phyloP scores from a whole-genome alignment of 2,797 vertebrate genomes.

The Phataginus tetradactyla region DNA sequence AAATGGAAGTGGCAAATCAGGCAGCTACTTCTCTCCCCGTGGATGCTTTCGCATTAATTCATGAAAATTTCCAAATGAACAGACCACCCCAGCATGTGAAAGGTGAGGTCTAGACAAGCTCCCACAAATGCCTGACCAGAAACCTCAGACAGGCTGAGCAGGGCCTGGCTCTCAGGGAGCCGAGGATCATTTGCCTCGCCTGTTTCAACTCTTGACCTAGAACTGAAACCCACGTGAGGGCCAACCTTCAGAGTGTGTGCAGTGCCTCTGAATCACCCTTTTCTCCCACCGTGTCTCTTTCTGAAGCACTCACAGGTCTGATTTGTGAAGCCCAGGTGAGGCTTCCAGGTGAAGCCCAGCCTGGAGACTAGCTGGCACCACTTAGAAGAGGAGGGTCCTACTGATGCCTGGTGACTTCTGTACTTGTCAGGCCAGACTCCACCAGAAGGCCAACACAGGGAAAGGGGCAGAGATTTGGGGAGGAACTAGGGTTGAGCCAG shows the following conservation, averaged over 20 bases:
- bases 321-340: background rate
- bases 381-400: background rate
- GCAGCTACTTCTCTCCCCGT: background rate
- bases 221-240: constrained; percentile 64
- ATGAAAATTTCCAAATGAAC: constrained; percentile 37
- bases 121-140: constrained; percentile 50
- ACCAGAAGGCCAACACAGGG: background rate
- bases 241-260: background rate
- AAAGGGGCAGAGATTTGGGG: background rate
- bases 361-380: background rate
- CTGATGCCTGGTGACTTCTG: background rate
- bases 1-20: background rate
- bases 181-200: constrained; percentile 3
- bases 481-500: background rate
- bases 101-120: constrained; percentile 33
- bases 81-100: background rate
- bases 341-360: background rate
- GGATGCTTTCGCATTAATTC: constrained; percentile 5
- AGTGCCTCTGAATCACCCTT: background rate
- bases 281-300: background rate
- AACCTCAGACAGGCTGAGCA: constrained; percentile 58
- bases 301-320: background rate
- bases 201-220: constrained; percentile 69
- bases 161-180: background rate
- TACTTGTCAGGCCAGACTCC: background rate